Evolutionary conservation across 2,888 invertebrate species (phyloP).

Genomic region (Ganaspis brasiliensis): DNA sequence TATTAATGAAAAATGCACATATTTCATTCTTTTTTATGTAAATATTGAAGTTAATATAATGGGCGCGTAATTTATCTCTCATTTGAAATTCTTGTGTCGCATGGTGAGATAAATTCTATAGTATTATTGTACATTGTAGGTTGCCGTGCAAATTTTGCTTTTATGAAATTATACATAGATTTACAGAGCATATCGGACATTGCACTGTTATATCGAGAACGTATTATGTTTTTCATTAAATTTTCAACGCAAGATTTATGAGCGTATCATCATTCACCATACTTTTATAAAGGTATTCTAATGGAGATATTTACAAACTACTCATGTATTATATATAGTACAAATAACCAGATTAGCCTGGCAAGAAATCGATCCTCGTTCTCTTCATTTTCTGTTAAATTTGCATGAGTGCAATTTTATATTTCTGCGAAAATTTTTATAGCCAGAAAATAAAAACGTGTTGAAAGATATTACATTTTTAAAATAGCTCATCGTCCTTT

Average conservation of each 20-base stretch:
- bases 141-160: constrained; percentile 2
- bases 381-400: neutral
- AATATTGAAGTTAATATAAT: neutral
- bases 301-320: constrained; percentile 11
- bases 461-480: too few relatives aligned
- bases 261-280: constrained; percentile 24
- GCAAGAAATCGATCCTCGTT: constrained; percentile 2
- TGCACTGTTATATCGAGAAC: constrained; percentile 12
- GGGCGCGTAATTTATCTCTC: constrained; percentile 19
- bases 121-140: neutral
- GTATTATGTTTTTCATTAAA: constrained; percentile 34
- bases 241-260: constrained; percentile 14
- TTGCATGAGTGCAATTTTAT: neutral
- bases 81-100: constrained; percentile 12
- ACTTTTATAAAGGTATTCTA: constrained; percentile 8
- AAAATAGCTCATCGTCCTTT: too few relatives aligned
- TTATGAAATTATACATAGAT: constrained; percentile 18
- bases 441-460: neutral
- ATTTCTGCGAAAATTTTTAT: neutral
- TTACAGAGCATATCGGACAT: constrained; percentile 11
- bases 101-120: constrained; percentile 8
- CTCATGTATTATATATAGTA: neutral
- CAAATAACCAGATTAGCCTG: neutral
- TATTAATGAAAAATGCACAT: neutral
- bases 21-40: neutral